phyloP scores from a whole-genome alignment of 1,140 invertebrate species.

The Zaprionus africanus region DNA sequence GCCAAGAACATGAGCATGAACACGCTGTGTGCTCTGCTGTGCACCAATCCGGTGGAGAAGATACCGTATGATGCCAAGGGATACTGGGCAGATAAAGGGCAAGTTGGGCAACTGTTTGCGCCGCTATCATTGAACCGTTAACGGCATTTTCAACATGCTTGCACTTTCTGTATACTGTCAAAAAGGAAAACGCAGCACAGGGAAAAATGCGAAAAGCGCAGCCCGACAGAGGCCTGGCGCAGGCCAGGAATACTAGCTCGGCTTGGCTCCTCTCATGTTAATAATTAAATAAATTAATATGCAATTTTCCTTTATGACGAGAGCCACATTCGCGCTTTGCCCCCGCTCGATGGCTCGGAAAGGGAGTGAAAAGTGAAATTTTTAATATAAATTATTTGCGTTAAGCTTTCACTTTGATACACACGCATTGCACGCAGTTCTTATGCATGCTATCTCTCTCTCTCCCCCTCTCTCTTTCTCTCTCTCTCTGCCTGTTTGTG shows the following conservation, averaged over 20 bases:
- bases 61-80: neutral
- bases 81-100: neutral
- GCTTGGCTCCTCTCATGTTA: constrained; percentile 49
- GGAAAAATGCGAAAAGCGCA: constrained; percentile 2
- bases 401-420: constrained; percentile 60
- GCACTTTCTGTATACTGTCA: constrained; percentile 21
- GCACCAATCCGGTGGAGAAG: constrained; percentile 1
- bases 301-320: constrained; percentile 60
- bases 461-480: neutral
- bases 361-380: constrained; percentile 57
- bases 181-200: neutral
- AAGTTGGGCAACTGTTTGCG: constrained; percentile 21
- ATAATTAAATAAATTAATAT: constrained; percentile 74
- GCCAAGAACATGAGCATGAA: constrained; percentile 20
- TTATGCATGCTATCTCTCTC: neutral
- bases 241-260: constrained; percentile 49
- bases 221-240: neutral
- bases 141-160: constrained; percentile 55
- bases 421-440: constrained; percentile 9
- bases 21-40: constrained; percentile 1
- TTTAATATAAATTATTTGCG: constrained; percentile 76
- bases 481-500: neutral
- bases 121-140: constrained; percentile 63
- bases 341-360: constrained; percentile 37
- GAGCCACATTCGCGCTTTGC: constrained; percentile 26